Evolutionary conservation across 1,140 invertebrate species (phyloP).

Genomic region (Maconellicoccus hirsutus): DNA sequence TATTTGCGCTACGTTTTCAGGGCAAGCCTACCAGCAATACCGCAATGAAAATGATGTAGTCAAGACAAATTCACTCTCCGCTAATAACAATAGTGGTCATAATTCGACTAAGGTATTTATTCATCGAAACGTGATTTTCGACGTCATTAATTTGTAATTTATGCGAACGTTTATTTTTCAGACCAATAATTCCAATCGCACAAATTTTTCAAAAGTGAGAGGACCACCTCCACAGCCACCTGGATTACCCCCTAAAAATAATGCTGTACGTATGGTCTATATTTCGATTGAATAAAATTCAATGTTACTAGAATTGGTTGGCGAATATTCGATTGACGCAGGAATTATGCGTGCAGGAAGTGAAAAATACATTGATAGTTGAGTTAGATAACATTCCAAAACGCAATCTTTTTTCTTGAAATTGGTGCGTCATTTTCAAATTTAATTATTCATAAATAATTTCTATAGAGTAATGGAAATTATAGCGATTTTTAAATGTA

Average conservation of each 20-base stretch:
- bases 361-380: no score
- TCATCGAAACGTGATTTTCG: neutral
- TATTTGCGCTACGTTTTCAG: neutral
- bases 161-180: neutral
- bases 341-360: no score
- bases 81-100: neutral
- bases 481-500: no score
- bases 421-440: no score
- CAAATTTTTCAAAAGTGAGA: neutral
- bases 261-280: neutral
- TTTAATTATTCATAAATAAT: no score
- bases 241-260: neutral
- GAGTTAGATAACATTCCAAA: no score
- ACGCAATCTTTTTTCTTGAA: no score
- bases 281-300: no score
- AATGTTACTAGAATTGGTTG: no score
- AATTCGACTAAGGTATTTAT: neutral
- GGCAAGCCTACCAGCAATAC: constrained; percentile 9
- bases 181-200: neutral
- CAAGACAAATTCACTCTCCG: neutral
- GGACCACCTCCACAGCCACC: constrained; percentile 6
- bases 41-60: neutral
- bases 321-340: no score
- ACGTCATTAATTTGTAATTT: neutral
- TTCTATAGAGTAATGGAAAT: no score